Base-by-base conservation (phyloP, 2,888 invertebrate genomes). In the Hesperia comma region DNA sequence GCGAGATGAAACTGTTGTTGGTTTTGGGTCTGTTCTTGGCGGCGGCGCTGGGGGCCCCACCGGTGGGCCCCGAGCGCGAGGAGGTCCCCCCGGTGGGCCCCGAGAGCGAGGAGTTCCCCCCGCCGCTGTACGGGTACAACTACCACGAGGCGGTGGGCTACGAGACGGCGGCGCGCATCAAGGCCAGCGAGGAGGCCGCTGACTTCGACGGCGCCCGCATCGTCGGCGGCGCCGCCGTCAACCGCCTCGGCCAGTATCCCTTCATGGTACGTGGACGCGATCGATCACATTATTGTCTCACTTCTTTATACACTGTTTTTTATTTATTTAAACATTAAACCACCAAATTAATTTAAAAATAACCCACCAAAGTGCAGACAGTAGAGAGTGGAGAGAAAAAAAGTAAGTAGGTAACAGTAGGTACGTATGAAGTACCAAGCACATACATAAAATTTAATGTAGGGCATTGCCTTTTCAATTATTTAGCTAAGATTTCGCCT, bases 61-160 rank as follows among this genome's bases (percentile, higher is more conserved):
- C 66, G 7, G 43, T 6, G 43, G 15, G 15, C 43, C 3, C n/a
- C n/a, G 66, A 68, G 32, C 78, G n/a, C n/a, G n/a, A n/a, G n/a
- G n/a, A n/a, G n/a, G n/a, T n/a, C 26, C 26, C 26, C 26, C 26
- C 3, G 75, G 67, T 72, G 2, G 43, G 4, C 3, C n/a, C n/a
- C n/a, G n/a, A n/a, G n/a, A n/a, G n/a, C 15, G 43, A 17, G 43
- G 17, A 17, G 15, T n/a, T 7, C 6, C 4, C 71, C 0, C 70
- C 77, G 33, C 61, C 32, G 6, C 37, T 69, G 33, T 55, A 17
- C 46, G 46, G 17, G 2, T 46, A 46, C 46, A 17, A 75, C 66
- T 85, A 85, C 74, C 85, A 85, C 66, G 74, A 75, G 33, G 70
- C 70, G 8, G 70, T 78, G 19, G 84, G 85, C 3, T 77, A 84